A percentile compares a stretch with the other conserved stretches of the same genome.
phyloP scores from a whole-genome alignment of 2,888 invertebrate species.

The Lochmaea crataegi region DNA sequence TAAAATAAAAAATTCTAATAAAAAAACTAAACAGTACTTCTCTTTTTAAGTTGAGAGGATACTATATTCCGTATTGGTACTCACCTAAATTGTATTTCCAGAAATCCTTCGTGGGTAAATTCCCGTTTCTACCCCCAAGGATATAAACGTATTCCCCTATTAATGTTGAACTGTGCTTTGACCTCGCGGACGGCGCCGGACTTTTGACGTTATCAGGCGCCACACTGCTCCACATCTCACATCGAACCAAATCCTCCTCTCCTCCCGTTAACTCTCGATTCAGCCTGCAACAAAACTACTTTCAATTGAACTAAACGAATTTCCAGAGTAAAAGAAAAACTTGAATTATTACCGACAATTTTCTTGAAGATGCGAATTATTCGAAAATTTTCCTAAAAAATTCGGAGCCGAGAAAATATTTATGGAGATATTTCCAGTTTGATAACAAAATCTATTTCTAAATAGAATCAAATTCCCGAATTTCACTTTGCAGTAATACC shows the following conservation, averaged over 20 bases:
- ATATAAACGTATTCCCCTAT: slow-evolving; percentile 83
- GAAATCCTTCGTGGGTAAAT: slow-evolving; percentile 84
- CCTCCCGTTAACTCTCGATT: background rate
- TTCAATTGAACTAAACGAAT: too few relatives aligned
- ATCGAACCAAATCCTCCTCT: slow-evolving; percentile 16
- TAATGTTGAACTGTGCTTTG: slow-evolving; percentile 85
- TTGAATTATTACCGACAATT: too few relatives aligned
- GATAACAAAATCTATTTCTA: too few relatives aligned
- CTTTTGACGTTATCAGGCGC: slow-evolving; percentile 68
- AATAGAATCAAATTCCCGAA: too few relatives aligned
- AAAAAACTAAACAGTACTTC: too few relatives aligned
- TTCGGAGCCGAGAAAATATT: too few relatives aligned
- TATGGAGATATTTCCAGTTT: too few relatives aligned
- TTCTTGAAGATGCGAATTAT: too few relatives aligned
- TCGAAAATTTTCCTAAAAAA: too few relatives aligned
- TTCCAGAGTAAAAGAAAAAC: too few relatives aligned
- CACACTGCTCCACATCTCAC: slow-evolving; percentile 71
- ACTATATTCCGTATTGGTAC: background rate
- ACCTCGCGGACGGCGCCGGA: slow-evolving; percentile 76
- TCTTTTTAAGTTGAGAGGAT: background rate
- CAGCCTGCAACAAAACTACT: slow-evolving; percentile 10
- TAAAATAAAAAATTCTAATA: too few relatives aligned
- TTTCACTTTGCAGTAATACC: too few relatives aligned
- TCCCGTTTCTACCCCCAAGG: slow-evolving; percentile 85
- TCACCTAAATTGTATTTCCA: slow-evolving; percentile 84